Conservation (phyloP, 2,797 vertebrate species). For the Channa striata region DNA sequence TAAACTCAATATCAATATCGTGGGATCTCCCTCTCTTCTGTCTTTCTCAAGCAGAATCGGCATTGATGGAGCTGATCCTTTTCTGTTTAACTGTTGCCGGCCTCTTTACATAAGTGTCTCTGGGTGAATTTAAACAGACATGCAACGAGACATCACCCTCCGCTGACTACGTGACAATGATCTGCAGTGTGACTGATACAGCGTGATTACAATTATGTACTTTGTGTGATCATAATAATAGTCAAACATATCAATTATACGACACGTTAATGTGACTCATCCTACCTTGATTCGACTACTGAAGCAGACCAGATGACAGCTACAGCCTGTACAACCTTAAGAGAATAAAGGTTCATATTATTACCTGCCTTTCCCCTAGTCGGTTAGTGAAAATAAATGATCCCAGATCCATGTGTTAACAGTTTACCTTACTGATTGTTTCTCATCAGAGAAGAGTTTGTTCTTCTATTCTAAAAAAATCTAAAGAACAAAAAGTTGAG, state of each 20-base stretch:
- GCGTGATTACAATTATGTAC: not conserved
- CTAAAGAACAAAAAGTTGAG: no score
- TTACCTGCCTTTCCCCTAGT: slow-evolving; percentile 17
- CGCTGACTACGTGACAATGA: not conserved
- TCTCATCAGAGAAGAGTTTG: no score
- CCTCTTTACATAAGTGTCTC: no score
- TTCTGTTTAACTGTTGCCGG: no score
- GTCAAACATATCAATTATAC: not conserved
- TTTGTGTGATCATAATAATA: not conserved
- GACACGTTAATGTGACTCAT: not conserved
- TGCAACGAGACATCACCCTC: not conserved
- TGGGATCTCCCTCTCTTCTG: no score
- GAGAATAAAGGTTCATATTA: slow-evolving; percentile 9
- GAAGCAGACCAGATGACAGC: not conserved
- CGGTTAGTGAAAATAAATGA: slow-evolving; percentile 7
- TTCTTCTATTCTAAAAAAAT: no score
- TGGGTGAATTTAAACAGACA: not conserved
- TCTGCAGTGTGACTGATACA: not conserved
- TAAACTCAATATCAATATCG: no score
- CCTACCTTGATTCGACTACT: slow-evolving; percentile 3
- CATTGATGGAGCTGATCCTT: no score
- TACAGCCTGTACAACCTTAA: no score
- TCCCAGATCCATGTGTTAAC: not conserved
- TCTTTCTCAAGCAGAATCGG: no score
- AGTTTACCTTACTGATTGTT: not conserved